Evolutionary conservation across 2,113 vertebrate genomes (phyloP), one percentile per base, ranked within the genome.

Genomic region (Lanius ludovicianus): DNA sequence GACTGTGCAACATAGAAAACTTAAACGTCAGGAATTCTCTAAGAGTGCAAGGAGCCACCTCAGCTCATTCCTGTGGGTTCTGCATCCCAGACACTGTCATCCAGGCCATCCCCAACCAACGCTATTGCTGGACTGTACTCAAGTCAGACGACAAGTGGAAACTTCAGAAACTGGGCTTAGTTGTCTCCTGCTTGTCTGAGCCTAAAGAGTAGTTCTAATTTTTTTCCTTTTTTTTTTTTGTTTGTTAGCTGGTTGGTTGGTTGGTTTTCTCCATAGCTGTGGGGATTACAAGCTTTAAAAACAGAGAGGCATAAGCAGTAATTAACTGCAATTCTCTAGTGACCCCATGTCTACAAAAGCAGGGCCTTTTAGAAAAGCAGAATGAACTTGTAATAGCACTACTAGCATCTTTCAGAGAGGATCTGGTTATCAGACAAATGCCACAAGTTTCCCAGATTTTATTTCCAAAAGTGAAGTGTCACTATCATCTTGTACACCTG

Each of bases 291-390:
- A 86, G 68, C 33, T 92, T 94, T 86, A 80, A 84, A 90, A 83
- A 63, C 71, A 93, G 82, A 85, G 37, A 85, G 35, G 68, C 84
- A 84, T 82, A 92, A 96, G 81, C 64, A 88, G 79, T 56, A 96
- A 95, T 94, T 90, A 96, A 87, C 76, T 63, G 44, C 65, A 94
- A 92, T 89, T 93, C 90, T 95, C 89, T 60, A 81, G 92, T 89
- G 87, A 90, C 76, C 71, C 67, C 41, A 11, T 55, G 88, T 67
- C 90, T 90, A 92, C 83, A 89, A 78, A 86, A 75, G 60, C 60
- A 86, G 11, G 22, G 60, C 30, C 56, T 90, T 87, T 64, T 53
- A 25, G 59, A 89, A 93, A 81, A 78, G 76, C 60, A 71, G 0
- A 5, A 62, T 60, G 82, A 93, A 96, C 88, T 5, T 50, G 56